Evolutionary conservation across 2,797 vertebrate species (phyloP), one percentile per base, ranked within the genome.

Genomic region (Falco biarmicus): DNA sequence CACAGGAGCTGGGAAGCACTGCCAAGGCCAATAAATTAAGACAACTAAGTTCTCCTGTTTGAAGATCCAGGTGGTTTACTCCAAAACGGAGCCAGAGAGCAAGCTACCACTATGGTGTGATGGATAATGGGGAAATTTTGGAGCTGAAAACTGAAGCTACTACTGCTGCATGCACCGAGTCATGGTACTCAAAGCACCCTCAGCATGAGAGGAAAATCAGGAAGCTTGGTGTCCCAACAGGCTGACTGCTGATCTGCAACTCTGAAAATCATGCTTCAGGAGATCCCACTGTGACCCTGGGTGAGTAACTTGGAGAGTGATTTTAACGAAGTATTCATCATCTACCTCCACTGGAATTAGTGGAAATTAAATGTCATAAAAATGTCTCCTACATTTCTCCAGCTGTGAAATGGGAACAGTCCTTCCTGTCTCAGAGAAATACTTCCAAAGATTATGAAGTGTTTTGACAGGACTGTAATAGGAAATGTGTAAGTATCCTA

Each of bases 321-420:
- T 65, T 87, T 90, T 77, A 85, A 84, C 61, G 43, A 93, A 73
- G 43, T 54, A 45, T 57, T 77, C 57, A 63, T 24, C 68, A 51
- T 48, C 82, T 50, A 85, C 71, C 71, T 92, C 64, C 43, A 10
- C 11, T 83, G 43, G 71, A 94, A 89, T 89, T 56, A 85, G 69
- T 77, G 76, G 34, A 66, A 89, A 95, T 95, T 82, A 91, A 80
- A 93, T 57, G 41, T 76, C 53, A 68, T 83, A 80, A 80, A 87
- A 71, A 75, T 87, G 43, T 63, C 82, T 76, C 3, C 80, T 93
- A 34, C 53, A 60, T 21, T 81, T 92, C 84, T 87, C 84, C 91
- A 89, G 68, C 75, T 90, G 87, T 87, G 84, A 92, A 92, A 91
- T 43, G 71, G 63, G 75, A 90, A n/a, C 32, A 4, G 9, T 56